phyloP scores from a whole-genome alignment of 2,113 vertebrate species.

The Catharus bicknelli region DNA sequence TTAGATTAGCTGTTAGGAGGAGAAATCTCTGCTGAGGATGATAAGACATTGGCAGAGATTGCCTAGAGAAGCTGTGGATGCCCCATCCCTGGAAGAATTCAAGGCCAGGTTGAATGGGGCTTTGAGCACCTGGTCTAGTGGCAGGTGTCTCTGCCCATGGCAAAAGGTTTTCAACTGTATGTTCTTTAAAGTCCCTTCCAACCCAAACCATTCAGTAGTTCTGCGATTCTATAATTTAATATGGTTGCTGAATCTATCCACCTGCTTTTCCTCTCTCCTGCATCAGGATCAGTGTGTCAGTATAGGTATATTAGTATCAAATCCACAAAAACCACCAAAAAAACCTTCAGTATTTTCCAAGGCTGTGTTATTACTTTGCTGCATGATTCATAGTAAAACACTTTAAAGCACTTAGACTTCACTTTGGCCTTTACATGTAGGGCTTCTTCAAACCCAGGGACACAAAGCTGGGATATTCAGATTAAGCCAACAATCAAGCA shows the following conservation, averaged over 20 bases:
- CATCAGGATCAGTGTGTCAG: not conserved
- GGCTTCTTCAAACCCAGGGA: not conserved
- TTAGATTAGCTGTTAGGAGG: not conserved
- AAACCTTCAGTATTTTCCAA: not conserved
- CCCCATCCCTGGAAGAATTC: not conserved
- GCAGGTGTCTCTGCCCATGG: not conserved
- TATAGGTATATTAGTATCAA: not conserved
- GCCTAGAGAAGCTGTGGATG: not conserved
- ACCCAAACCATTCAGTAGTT: not conserved
- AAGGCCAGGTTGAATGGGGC: not conserved
- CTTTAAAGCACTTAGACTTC: not conserved
- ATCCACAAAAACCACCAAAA: not conserved
- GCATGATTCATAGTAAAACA: not conserved
- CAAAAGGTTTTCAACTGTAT: not conserved
- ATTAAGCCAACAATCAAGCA: not conserved
- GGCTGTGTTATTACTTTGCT: not conserved
- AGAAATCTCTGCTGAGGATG: not conserved
- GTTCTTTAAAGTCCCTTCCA: not conserved
- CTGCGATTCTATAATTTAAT: not conserved
- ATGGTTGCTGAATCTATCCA: not conserved
- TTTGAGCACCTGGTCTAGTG: not conserved
- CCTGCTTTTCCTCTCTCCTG: not conserved
- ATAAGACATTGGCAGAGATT: not conserved
- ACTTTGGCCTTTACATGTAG: not conserved
- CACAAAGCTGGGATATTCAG: not conserved